Conservation (phyloP, 2,888 invertebrate species). For the Arctia plantaginis region DNA sequence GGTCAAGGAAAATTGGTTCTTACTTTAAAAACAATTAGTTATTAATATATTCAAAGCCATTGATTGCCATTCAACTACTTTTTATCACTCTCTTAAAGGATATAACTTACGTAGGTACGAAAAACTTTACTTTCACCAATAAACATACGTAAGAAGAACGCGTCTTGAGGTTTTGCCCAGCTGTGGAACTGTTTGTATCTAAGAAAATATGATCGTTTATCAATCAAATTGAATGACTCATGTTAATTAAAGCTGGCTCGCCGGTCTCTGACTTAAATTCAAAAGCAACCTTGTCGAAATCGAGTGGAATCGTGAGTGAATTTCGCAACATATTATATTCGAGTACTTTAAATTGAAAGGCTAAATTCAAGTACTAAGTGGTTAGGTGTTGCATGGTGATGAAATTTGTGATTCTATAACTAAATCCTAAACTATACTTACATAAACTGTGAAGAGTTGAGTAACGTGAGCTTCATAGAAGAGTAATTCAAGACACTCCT, state of each 20-base stretch:
- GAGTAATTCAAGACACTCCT: no score
- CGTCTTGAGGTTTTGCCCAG: not conserved
- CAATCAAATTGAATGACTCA: not conserved
- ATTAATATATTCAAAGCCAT: not conserved
- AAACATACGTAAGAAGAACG: not conserved
- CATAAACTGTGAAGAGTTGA: not conserved
- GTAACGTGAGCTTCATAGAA: not conserved
- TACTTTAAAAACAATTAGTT: not conserved
- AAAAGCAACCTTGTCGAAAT: constrained; percentile 18
- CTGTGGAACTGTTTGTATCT: no score
- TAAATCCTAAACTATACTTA: not conserved
- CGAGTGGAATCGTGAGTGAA: constrained; percentile 15
- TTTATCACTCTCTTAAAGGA: not conserved
- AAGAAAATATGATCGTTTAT: not conserved
- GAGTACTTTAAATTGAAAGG: constrained; percentile 42
- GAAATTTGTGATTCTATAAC: constrained; percentile 35
- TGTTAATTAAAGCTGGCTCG: constrained; percentile 9
- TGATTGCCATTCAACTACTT: not conserved
- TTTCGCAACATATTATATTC: constrained; percentile 30
- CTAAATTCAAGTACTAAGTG: constrained; percentile 13
- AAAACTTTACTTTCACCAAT: not conserved
- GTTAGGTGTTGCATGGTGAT: constrained; percentile 19
- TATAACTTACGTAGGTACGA: not conserved
- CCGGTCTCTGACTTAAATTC: constrained; percentile 5
- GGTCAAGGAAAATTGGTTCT: not conserved